Evolutionary conservation across 1,140 invertebrate species (phyloP).

Genomic region (Berghia stephanieae): DNA sequence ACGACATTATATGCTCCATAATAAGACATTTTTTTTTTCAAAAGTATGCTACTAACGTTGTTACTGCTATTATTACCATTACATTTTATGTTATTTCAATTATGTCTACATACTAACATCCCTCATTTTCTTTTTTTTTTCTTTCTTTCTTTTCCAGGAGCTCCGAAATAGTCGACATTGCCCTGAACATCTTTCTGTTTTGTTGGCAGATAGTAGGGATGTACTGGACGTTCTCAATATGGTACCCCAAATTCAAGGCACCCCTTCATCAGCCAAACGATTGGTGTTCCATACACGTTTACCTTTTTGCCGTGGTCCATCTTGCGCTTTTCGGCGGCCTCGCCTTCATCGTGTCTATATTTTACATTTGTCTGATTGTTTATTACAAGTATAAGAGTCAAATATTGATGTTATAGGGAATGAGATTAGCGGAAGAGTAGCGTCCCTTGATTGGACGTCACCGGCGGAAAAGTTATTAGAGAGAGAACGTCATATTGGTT

Average conservation of each 20-base stretch:
- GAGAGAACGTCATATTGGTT: too few species aligned
- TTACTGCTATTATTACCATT: constrained; percentile 4
- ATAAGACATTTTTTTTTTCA: too few species aligned
- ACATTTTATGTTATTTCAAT: background rate
- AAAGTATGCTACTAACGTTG: too few species aligned
- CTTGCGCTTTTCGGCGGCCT: constrained; percentile 24
- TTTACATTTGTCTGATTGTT: too few species aligned
- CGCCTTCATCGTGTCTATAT: too few species aligned
- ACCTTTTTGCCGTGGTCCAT: constrained; percentile 37
- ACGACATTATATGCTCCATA: too few species aligned
- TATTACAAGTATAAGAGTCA: too few species aligned
- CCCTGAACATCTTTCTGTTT: constrained; percentile 69
- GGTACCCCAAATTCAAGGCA: constrained; percentile 60
- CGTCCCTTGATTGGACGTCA: too few species aligned
- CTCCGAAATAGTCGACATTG: constrained; percentile 65
- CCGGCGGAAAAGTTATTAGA: too few species aligned
- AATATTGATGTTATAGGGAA: too few species aligned
- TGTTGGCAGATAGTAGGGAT: constrained; percentile 69
- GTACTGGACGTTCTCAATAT: constrained; percentile 37
- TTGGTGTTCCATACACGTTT: constrained; percentile 52
- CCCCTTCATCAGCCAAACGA: constrained; percentile 69
- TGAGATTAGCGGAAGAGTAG: too few species aligned
- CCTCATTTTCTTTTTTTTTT: too few species aligned
- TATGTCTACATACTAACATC: background rate
- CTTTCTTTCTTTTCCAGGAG: constrained; percentile 30